Conservation (phyloP, 2,888 invertebrate genomes). For the Ypsolopha scabrella region DNA sequence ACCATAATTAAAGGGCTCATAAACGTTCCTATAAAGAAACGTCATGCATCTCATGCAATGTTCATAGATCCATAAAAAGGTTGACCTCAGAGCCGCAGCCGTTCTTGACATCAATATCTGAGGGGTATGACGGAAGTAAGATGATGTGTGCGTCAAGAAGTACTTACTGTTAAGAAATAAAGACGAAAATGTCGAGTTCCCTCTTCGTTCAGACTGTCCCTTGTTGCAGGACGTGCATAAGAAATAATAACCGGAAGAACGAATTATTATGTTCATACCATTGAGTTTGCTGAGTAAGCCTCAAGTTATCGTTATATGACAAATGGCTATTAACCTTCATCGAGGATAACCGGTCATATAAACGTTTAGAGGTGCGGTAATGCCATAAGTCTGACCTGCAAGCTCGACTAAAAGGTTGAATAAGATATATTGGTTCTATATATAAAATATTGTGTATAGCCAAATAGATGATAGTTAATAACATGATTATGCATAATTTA, state of each 20-base stretch:
- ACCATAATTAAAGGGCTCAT: not conserved
- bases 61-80: conserved; percentile 12
- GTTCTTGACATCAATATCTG: conserved; percentile 39
- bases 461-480: not conserved
- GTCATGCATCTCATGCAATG: not conserved
- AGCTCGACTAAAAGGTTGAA: no score
- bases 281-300: conserved; percentile 1
- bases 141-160: not conserved
- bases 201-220: no score
- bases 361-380: no score
- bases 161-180: no score
- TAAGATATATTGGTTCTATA: not conserved
- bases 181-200: no score
- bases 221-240: not conserved
- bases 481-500: not conserved
- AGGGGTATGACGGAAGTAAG: conserved; percentile 30
- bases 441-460: not conserved
- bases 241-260: conserved; percentile 31
- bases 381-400: no score
- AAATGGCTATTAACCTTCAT: conserved; percentile 26
- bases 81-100: conserved; percentile 23
- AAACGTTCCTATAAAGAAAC: not conserved
- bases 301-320: conserved; percentile 4
- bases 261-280: conserved; percentile 18
- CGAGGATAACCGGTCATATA: conserved; percentile 23